These are phyloP conservation scores for Drosophila triauraria DNA, from an alignment of 1,140 invertebrate genomes.

Conservation along the genomic window DNA sequence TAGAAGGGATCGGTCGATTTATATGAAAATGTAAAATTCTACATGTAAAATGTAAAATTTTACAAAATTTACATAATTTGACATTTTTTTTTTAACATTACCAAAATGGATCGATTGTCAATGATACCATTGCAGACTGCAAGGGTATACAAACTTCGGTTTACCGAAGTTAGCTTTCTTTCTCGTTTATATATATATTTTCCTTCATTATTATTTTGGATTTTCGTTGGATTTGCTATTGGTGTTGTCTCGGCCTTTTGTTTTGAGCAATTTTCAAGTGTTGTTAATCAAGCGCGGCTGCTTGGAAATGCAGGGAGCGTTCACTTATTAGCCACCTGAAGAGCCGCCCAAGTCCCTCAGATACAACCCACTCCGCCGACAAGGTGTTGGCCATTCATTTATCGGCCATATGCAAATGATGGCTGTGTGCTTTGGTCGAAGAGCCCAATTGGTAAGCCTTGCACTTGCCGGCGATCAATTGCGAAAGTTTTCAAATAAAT, in stretches of 20 bases:
- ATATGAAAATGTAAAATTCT: no score
- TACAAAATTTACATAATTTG: no score
- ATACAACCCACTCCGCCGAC: slow-evolving; percentile 23
- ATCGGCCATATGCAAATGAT: slow-evolving; percentile 66
- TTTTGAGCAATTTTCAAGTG: slow-evolving; percentile 45
- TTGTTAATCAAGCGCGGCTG: slow-evolving; percentile 61
- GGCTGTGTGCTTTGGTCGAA: slow-evolving; percentile 6
- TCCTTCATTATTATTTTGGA: slow-evolving; percentile 58
- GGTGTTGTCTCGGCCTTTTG: slow-evolving; percentile 33
- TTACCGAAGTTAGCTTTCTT: no score
- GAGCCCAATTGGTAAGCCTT: slow-evolving; percentile 71
- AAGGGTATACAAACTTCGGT: no score
- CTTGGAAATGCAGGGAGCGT: slow-evolving; percentile 65
- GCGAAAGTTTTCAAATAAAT: slow-evolving; percentile 67
- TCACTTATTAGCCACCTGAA: slow-evolving; percentile 22
- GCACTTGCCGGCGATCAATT: slow-evolving; percentile 67
- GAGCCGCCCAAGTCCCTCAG: slow-evolving; percentile 8
- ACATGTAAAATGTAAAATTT: no score
- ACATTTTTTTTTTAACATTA: no score
- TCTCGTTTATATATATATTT: slow-evolving; percentile 17
- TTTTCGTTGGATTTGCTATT: slow-evolving; percentile 30
- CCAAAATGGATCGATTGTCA: no score
- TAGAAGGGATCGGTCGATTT: no score
- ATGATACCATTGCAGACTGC: no score
- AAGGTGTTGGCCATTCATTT: slow-evolving; percentile 66